Percentiles rank a stretch among this genome's conserved stretches.
Evolutionary conservation across 2,797 vertebrate genomes (phyloP).

Genomic region (Cercopithecus diana): DNA sequence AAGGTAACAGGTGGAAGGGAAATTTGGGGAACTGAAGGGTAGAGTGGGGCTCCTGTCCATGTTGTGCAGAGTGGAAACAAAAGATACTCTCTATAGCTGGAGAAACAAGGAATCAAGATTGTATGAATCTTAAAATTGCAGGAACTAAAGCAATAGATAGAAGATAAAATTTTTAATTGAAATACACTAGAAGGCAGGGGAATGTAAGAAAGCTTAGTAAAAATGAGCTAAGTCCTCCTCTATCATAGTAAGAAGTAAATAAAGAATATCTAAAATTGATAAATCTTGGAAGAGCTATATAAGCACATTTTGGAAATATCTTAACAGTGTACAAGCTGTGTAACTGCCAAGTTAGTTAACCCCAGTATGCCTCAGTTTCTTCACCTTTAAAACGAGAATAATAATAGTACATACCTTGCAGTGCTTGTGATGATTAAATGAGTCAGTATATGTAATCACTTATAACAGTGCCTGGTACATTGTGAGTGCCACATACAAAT

Average conservation of each 20-base stretch:
- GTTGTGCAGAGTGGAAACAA: background rate
- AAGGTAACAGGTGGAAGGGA: background rate
- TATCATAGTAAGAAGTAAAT: background rate
- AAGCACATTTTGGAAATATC: background rate
- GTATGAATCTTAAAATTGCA: background rate
- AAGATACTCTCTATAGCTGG: background rate
- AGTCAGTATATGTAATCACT: background rate
- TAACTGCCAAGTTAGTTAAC: background rate
- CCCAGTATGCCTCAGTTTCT: background rate
- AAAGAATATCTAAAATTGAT: background rate
- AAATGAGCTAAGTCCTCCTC: background rate
- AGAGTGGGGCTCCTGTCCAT: background rate
- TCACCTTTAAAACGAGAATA: background rate
- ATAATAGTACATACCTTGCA: background rate
- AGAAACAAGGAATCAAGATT: background rate
- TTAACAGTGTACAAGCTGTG: background rate
- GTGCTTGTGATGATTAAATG: background rate
- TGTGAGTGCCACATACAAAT: background rate
- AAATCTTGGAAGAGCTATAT: background rate
- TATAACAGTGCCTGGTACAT: background rate
- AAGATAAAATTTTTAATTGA: background rate
- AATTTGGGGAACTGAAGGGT: background rate
- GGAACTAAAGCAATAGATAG: background rate
- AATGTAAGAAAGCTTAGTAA: background rate
- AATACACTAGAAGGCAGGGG: background rate